Conservation (phyloP, 2,888 invertebrate species). For the Dendrolimus pini region DNA sequence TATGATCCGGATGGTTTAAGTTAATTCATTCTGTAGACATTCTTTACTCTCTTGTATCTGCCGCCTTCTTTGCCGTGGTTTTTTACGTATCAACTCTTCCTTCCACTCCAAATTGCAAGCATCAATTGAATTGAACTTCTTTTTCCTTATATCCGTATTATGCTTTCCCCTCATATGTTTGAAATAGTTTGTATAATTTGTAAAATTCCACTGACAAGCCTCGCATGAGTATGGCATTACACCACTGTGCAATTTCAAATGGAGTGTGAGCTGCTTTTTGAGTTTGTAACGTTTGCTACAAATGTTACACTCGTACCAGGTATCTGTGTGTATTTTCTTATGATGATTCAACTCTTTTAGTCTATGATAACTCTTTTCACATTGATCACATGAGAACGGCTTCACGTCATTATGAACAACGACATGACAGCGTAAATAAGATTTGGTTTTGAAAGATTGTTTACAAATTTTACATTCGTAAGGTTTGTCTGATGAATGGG, state of each 20-base stretch:
- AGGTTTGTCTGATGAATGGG: constrained; percentile 43
- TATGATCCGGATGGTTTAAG: too few species aligned
- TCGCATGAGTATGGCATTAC: constrained; percentile 82
- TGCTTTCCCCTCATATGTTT: constrained; percentile 87
- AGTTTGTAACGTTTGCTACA: constrained; percentile 83
- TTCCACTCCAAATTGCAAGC: constrained; percentile 34
- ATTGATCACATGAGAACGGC: constrained; percentile 42
- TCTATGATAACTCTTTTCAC: constrained; percentile 37
- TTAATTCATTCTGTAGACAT: too few species aligned
- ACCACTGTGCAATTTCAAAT: constrained; percentile 80
- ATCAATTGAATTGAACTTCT: constrained; percentile 15
- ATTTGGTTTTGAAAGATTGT: constrained; percentile 34
- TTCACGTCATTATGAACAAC: constrained; percentile 36
- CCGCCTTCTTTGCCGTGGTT: background rate
- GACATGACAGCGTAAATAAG: constrained; percentile 34
- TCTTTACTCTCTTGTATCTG: background rate
- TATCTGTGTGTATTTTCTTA: constrained; percentile 82
- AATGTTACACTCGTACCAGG: constrained; percentile 80
- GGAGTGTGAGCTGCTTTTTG: constrained; percentile 81
- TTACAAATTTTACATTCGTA: constrained; percentile 54
- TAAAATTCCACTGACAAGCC: constrained; percentile 80
- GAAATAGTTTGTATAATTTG: constrained; percentile 87
- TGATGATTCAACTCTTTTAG: constrained; percentile 74
- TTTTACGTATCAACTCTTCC: constrained; percentile 24
- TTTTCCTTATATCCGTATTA: constrained; percentile 58